Evolutionary conservation across 2,797 vertebrate species (phyloP), one percentile per base, ranked within the genome.

Genomic region (Coccyzus lansbergi): DNA sequence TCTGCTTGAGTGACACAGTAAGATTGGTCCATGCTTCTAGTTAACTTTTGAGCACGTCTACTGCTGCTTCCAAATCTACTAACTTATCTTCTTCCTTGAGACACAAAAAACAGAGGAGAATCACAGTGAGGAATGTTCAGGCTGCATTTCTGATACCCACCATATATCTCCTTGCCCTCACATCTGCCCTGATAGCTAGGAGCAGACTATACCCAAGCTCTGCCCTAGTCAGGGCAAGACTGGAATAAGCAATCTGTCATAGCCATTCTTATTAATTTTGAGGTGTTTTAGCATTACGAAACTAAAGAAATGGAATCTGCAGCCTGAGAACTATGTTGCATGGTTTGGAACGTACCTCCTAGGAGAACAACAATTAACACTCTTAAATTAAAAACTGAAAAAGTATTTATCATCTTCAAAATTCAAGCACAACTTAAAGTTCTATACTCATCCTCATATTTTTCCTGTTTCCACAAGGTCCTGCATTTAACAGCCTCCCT

Each of bases 1-100:
- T 84, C 51, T 2, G 4, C n/a, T 21, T 1, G 2, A 33, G 24
- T 40, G 67, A 12, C 56, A 59, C 3, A 0, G 55, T 38, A 60
- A 28, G 36, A 31, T 38, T 83, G 58, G 7, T 34, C 48, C 38
- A 1, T 16, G 2, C 25, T 4, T 1, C 12, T 36, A 28, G 33
- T 77, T 65, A 63, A 8, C 58, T 51, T 60, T 20, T 4, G 12
- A 76, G 31, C 15, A 60, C 64, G 79, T 80, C 63, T 44, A 33
- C 42, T 49, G 29, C 44, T 84, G 58, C 36, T 76, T 48, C 62
- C 63, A 62, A 36, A 15, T 69, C 63, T 33, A 34, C 55, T 42
- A 64, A 34, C 33, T 69, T n/a, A 12, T 21, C 49, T 77, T n/a
- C 38, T 80, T 55, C 69, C 38, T 34, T 49, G 56, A 70, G 29